Evolutionary conservation across 2,888 invertebrate species (phyloP), one percentile per base, ranked within the genome.

Genomic region (Heterodera filipjevi): DNA sequence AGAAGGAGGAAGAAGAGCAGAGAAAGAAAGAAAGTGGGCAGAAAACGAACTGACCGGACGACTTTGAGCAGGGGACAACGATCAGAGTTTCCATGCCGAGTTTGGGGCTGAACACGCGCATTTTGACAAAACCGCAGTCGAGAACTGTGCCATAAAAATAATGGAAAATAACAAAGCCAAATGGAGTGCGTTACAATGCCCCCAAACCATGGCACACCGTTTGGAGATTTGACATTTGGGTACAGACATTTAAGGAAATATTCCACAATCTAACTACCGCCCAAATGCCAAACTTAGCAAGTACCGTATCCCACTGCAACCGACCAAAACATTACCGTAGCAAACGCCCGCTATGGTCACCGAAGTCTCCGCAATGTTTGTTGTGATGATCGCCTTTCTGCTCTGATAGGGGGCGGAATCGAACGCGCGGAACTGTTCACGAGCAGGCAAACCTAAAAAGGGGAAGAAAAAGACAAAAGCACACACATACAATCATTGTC

Each of bases 331-430:
- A 89, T 90, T 90, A 95, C 95, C 94, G 90, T 95, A 95, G 46
- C 93, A 93, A 82, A 99, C 93, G 35, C 96, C 96, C 5, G 94
- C 93, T 87, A 98, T 95, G 0, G 75, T 75, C 46, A 75, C 93
- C 1, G 96, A 96, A 0, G 98, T 95, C 90, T 99, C 98, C 0
- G 98, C 97, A 76, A 99, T 94, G 89, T 98, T 98, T 0, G 97
- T 98, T 0, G 97, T 94, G 6, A 98, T 91, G 0, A 99, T 93
- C 33, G 97, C 93, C 91, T 97, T 98, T 44, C 98, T 91, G 0
- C 93, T 92, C 19, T 86, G 87, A 76, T 88, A 87, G 2, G 89
- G 86, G 22, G 88, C 86, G 32, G 87, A 87, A 59, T 89, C 89
- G 80, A 89, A 89, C 19, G 86, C 89, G 80, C 86, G 86, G 85